Evolutionary conservation across 2,888 invertebrate species (phyloP).

Genomic region (Phyllotreta cruciferae): DNA sequence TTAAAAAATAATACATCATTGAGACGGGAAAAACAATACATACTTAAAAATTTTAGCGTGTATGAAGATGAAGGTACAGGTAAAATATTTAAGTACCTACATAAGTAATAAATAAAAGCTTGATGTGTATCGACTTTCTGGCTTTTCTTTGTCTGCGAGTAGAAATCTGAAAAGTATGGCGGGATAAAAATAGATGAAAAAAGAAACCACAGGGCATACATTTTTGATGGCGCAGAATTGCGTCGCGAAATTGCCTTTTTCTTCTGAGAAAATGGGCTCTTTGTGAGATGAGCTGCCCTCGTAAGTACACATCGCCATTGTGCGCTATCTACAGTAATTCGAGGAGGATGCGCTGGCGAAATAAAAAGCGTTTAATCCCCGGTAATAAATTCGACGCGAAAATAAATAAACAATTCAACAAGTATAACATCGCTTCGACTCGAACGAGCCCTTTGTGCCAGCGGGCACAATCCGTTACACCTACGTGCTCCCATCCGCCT

Average conservation of each 20-base stretch:
- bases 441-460: too few species aligned
- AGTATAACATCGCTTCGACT: too few species aligned
- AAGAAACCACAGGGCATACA: constrained; percentile 37
- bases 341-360: constrained; percentile 1
- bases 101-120: too few species aligned
- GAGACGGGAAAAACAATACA: not conserved
- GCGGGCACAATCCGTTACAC: too few species aligned
- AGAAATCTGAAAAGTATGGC: constrained; percentile 15
- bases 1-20: not conserved
- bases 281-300: constrained; percentile 18
- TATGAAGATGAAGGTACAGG: not conserved
- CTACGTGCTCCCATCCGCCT: too few species aligned
- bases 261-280: constrained; percentile 23
- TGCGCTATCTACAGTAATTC: constrained; percentile 3
- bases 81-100: not conserved
- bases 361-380: too few species aligned
- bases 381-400: too few species aligned
- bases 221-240: constrained; percentile 42
- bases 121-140: too few species aligned
- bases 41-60: not conserved
- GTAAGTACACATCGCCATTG: constrained; percentile 6
- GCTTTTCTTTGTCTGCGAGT: constrained; percentile 4
- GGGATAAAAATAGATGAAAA: constrained; percentile 17
- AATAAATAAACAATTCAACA: too few species aligned
- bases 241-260: constrained; percentile 41